Evolutionary conservation across 2,797 vertebrate genomes (phyloP).

Genomic region (Cryptoblepharus egeriae): DNA sequence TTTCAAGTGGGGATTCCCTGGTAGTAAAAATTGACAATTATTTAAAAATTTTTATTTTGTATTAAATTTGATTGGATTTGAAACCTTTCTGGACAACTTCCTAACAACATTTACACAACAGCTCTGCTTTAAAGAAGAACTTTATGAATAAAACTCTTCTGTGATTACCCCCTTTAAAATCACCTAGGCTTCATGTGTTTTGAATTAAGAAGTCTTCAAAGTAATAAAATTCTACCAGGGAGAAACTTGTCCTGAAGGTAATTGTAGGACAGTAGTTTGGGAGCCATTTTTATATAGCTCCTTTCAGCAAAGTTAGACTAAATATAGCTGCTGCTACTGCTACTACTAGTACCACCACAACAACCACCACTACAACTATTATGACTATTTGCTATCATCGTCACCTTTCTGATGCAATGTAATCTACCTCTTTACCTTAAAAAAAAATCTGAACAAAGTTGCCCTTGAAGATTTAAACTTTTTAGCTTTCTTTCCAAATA

Average conservation of each 20-base stretch:
- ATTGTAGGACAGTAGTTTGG: conserved; percentile 21
- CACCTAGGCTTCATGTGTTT: conserved; percentile 48
- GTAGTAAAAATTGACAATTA: conserved; percentile 59
- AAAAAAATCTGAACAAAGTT: neutral
- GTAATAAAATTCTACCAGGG: conserved; percentile 34
- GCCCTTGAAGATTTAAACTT: neutral
- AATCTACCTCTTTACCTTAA: neutral
- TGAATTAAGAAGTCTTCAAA: conserved; percentile 50
- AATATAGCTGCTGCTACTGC: no score
- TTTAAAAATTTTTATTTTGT: conserved; percentile 28
- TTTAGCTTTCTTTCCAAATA: neutral
- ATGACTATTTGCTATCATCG: neutral
- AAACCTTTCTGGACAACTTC: conserved; percentile 50
- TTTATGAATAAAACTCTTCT: conserved; percentile 13
- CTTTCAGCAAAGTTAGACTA: conserved; percentile 42
- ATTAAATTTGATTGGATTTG: neutral
- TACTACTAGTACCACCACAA: neutral
- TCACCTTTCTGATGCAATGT: neutral
- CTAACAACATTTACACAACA: neutral
- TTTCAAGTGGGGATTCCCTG: conserved; percentile 59
- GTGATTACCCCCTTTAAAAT: conserved; percentile 26
- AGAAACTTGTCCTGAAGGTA: conserved; percentile 54
- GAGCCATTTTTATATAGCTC: conserved; percentile 38
- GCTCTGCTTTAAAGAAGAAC: neutral
- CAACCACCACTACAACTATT: no score